Percentiles rank a stretch among this genome's conserved stretches.
phyloP scores from a whole-genome alignment of 2,888 invertebrate genomes.

The Branchipolynoe longqiensis region DNA sequence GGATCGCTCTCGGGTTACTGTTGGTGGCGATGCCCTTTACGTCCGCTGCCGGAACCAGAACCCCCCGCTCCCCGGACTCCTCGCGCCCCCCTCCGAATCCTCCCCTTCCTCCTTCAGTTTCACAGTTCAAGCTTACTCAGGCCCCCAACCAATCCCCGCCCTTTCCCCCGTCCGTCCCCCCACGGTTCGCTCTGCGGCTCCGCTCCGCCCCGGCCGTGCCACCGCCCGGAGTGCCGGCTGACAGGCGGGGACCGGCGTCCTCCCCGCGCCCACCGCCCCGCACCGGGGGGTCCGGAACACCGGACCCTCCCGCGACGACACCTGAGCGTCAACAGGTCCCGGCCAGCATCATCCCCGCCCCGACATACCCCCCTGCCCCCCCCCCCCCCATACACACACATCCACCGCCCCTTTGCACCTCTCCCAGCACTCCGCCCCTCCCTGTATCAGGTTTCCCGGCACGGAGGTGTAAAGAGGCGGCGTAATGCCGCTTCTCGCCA shows the following conservation, averaged over 20 bases:
- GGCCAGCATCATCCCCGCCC: background rate
- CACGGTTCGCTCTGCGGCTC: no score
- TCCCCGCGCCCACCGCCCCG: background rate
- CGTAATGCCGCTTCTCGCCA: background rate
- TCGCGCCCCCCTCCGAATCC: constrained; percentile 8
- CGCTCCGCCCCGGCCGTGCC: constrained; percentile 5
- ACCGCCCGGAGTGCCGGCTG: background rate
- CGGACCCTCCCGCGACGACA: background rate
- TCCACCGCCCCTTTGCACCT: background rate
- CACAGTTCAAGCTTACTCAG: background rate
- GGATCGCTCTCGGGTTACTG: constrained; percentile 14
- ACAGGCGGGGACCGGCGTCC: background rate
- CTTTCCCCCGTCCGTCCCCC: no score
- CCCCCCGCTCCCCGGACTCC: background rate
- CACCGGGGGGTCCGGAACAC: constrained; percentile 6
- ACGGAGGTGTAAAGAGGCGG: background rate
- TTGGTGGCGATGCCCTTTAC: background rate
- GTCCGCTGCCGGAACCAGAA: background rate
- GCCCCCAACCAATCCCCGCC: background rate
- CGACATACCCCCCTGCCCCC: constrained; percentile 7
- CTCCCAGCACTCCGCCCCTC: background rate
- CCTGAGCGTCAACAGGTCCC: constrained; percentile 26
- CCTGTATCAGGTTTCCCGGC: constrained; percentile 20
- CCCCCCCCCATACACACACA: no score
- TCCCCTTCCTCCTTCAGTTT: background rate